Conservation (phyloP, 1,140 invertebrate genomes). For the Antheraea mylitta region DNA sequence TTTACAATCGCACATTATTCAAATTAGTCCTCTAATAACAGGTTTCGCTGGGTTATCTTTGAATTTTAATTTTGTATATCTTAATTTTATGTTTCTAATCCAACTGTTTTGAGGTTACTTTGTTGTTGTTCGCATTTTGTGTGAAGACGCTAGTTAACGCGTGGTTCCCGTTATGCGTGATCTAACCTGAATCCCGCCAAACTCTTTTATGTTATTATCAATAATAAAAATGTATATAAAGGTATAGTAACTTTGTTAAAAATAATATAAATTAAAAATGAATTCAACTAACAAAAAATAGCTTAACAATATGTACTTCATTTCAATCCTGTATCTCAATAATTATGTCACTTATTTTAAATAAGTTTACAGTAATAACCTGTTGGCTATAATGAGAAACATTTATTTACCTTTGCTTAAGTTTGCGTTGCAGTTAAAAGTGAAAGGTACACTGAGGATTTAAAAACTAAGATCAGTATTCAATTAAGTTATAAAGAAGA, state of each 20-base stretch:
- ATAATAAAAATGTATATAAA: not conserved
- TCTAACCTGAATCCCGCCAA: not conserved
- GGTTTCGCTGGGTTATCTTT: slow-evolving; percentile 10
- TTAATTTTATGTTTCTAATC: slow-evolving; percentile 36
- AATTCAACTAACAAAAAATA: no score
- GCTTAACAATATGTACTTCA: no score
- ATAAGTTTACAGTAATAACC: no score
- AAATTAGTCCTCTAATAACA: slow-evolving; percentile 13
- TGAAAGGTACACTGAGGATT: no score
- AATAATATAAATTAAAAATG: not conserved
- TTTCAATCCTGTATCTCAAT: no score
- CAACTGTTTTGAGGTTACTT: slow-evolving; percentile 56
- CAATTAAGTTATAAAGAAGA: no score
- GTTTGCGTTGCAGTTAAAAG: no score
- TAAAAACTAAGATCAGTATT: no score
- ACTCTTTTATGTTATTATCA: not conserved
- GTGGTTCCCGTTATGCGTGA: slow-evolving; percentile 6
- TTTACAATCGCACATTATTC: slow-evolving; percentile 24
- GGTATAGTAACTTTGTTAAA: not conserved
- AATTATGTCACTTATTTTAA: no score
- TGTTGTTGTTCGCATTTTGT: slow-evolving; percentile 7
- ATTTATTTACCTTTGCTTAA: no score
- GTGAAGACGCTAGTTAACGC: slow-evolving; percentile 18
- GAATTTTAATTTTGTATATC: slow-evolving; percentile 33
- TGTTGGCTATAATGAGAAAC: no score